Percentiles rank a stretch among this genome's conserved stretches.
phyloP scores from a whole-genome alignment of 2,888 invertebrate species.

The Nowickia ferox region DNA sequence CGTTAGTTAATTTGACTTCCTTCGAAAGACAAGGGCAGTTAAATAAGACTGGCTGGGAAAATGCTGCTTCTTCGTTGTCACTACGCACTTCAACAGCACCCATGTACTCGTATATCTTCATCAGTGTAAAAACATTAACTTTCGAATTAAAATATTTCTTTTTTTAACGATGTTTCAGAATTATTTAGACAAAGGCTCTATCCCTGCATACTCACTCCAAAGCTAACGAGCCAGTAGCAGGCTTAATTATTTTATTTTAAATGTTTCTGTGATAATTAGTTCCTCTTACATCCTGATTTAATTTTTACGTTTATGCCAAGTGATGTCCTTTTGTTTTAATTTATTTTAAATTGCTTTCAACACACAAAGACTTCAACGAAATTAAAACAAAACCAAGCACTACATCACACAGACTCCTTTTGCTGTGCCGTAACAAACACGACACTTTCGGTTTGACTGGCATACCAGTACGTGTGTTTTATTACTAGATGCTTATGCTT shows the following conservation, averaged over 20 bases:
- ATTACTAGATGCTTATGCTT: background rate
- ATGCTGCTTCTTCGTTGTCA: too few relatives aligned
- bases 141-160: too few relatives aligned
- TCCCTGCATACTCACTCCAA: background rate
- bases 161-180: too few relatives aligned
- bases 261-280: conserved; percentile 3
- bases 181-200: too few relatives aligned
- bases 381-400: conserved; percentile 20
- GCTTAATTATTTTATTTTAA: background rate
- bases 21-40: too few relatives aligned
- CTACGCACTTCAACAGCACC: too few relatives aligned
- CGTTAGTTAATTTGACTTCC: too few relatives aligned
- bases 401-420: background rate
- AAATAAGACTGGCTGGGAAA: too few relatives aligned
- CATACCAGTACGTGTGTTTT: conserved; percentile 49
- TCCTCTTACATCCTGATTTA: conserved; percentile 11
- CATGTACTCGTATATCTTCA: too few relatives aligned
- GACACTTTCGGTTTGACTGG: conserved; percentile 48
- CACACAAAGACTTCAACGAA: conserved; percentile 19
- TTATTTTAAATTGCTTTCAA: conserved; percentile 50
- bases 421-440: background rate
- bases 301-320: conserved; percentile 49
- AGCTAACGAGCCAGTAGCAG: background rate
- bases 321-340: conserved; percentile 56
- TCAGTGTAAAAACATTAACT: too few relatives aligned